A percentile compares a stretch with the other conserved stretches of the same genome.
Conservation (phyloP, 2,797 vertebrate genomes). For the Tapirus indicus region DNA sequence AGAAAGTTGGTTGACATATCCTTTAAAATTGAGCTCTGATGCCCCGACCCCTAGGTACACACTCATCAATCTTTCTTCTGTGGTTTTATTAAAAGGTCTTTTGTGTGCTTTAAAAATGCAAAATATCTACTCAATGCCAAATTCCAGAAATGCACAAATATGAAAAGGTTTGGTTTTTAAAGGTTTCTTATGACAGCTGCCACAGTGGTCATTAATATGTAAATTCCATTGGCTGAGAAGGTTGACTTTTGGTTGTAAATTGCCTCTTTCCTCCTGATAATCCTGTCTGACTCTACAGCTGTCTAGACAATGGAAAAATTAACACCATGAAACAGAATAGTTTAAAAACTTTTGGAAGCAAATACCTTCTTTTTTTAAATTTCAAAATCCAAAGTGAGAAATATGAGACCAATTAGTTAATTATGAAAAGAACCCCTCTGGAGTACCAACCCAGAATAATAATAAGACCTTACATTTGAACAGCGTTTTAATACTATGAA, state of each 20-base stretch:
- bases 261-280: conserved; percentile 75
- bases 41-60: accelerated
- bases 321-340: conserved; percentile 84
- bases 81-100: conserved; percentile 16
- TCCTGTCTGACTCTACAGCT: conserved; percentile 84
- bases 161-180: neutral
- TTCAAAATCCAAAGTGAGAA: conserved; percentile 66
- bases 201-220: neutral
- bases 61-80: neutral
- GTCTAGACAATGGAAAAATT: conserved; percentile 89
- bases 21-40: neutral
- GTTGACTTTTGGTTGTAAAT: conserved; percentile 24
- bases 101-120: conserved; percentile 60
- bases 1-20: neutral
- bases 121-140: neutral
- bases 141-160: conserved; percentile 39
- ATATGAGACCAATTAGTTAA: conserved; percentile 78
- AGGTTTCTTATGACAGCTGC: conserved; percentile 59
- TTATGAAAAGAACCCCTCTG: conserved; percentile 77
- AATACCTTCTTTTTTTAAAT: conserved; percentile 75
- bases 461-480: neutral
- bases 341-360: conserved; percentile 81
- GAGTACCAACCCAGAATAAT: neutral
- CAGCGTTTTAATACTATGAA: neutral
- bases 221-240: conserved; percentile 18